Evolutionary conservation across 2,797 vertebrate species (phyloP).

Genomic region (Muscicapa comitata): DNA sequence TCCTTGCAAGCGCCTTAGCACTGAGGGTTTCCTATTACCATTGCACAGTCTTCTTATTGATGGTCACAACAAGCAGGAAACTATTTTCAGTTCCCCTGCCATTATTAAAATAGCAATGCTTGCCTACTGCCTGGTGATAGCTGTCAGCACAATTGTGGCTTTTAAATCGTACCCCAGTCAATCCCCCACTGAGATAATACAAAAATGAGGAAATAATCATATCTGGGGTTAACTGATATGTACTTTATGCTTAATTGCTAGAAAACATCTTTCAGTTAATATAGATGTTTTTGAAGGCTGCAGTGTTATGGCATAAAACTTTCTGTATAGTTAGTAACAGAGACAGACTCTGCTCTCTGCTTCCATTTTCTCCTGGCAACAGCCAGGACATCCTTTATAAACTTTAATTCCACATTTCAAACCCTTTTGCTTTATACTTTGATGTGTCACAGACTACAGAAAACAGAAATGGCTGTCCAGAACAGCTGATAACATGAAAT

Average conservation of each 20-base stretch:
- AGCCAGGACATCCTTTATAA: neutral
- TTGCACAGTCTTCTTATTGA: neutral
- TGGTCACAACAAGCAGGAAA: neutral
- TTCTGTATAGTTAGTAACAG: neutral
- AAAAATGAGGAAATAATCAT: neutral
- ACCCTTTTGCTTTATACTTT: neutral
- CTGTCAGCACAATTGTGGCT: neutral
- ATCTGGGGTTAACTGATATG: neutral
- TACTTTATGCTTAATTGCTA: neutral
- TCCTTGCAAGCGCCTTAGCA: neutral
- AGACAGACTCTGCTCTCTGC: neutral
- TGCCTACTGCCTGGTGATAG: neutral
- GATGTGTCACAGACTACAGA: neutral
- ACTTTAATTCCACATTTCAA: neutral
- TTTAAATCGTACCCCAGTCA: neutral
- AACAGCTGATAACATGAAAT: constrained; percentile 36
- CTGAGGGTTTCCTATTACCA: neutral
- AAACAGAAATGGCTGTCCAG: constrained; percentile 5
- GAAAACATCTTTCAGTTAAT: neutral
- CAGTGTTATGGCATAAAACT: neutral
- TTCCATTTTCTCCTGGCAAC: neutral
- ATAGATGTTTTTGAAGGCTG: neutral
- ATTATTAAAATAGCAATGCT: constrained; percentile 8
- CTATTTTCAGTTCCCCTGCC: constrained; percentile 17
- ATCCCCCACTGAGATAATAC: neutral